Evolutionary conservation across 1,140 invertebrate species (phyloP).

Genomic region (Pseudomyrmex dendroicus): DNA sequence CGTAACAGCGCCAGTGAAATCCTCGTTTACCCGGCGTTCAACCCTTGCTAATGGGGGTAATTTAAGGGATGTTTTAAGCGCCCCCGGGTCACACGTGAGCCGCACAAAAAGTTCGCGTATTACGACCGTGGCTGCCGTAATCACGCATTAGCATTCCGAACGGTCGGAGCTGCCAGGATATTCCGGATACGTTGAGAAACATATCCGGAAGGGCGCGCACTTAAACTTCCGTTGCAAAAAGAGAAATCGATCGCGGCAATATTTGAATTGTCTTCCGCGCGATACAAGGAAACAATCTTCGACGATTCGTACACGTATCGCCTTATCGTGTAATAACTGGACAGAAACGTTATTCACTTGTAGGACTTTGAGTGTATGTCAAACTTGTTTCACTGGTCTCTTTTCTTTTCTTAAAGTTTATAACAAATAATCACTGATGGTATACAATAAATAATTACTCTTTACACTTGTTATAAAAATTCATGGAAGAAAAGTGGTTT

Average conservation of each 20-base stretch:
- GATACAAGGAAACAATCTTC: neutral
- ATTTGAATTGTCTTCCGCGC: slow-evolving; percentile 23
- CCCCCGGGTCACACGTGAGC: slow-evolving; percentile 78
- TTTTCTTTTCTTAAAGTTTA: neutral
- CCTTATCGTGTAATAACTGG: neutral
- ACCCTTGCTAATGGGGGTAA: slow-evolving; percentile 83
- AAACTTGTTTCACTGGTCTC: neutral
- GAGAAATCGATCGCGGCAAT: neutral
- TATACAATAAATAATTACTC: too few relatives aligned
- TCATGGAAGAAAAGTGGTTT: too few relatives aligned
- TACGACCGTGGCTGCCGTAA: slow-evolving; percentile 76
- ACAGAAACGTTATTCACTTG: neutral
- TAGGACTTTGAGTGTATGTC: neutral
- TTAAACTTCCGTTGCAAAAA: slow-evolving; percentile 60
- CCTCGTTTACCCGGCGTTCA: slow-evolving; percentile 82
- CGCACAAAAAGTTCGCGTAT: slow-evolving; percentile 81
- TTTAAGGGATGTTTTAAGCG: slow-evolving; percentile 85
- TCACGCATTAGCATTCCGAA: slow-evolving; percentile 84
- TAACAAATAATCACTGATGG: neutral
- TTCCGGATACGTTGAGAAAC: slow-evolving; percentile 49
- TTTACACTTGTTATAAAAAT: too few relatives aligned
- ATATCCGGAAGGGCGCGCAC: slow-evolving; percentile 56
- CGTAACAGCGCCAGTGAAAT: slow-evolving; percentile 81
- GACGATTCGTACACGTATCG: neutral
- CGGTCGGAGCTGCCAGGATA: slow-evolving; percentile 55